A percentile compares a stretch with the other conserved stretches of the same genome.
These are phyloP conservation scores for Cyphomyrus plagiostoma DNA, from an alignment of 2,113 vertebrate genomes.

Conservation along the genomic window DNA sequence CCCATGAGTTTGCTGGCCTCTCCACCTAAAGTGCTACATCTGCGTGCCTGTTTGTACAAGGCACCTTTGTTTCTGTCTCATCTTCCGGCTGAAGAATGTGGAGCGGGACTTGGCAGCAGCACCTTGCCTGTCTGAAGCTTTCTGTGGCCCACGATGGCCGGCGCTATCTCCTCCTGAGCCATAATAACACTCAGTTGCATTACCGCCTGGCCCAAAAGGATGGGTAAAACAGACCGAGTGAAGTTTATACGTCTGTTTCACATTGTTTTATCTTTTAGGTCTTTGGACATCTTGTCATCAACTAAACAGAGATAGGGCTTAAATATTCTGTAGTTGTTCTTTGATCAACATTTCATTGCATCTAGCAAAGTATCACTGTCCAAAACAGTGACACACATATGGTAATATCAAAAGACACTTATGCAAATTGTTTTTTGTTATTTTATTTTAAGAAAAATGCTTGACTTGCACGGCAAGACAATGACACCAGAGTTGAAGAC, in stretches of 20 bases:
- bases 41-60: conserved; percentile 22
- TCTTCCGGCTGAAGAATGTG: conserved; percentile 40
- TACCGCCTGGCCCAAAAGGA: not conserved
- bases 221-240: not conserved
- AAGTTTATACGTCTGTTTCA: not conserved
- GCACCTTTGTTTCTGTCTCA: conserved; percentile 34
- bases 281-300: not conserved
- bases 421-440: not conserved
- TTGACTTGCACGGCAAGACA: not conserved
- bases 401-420: not conserved
- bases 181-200: not conserved
- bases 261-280: not conserved
- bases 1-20: conserved; percentile 24
- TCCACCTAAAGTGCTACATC: conserved; percentile 33
- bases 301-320: not conserved
- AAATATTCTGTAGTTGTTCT: not conserved
- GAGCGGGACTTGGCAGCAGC: conserved; percentile 37
- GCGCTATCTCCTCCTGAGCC: conserved; percentile 18
- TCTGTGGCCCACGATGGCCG: not conserved
- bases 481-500: not conserved
- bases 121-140: conserved; percentile 21
- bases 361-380: not conserved
- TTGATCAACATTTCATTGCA: not conserved
- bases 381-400: not conserved
- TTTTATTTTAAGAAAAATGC: not conserved